Evolutionary conservation across 2,888 invertebrate species (phyloP), one percentile per base, ranked within the genome.

Genomic region (Catocala fraxini): DNA sequence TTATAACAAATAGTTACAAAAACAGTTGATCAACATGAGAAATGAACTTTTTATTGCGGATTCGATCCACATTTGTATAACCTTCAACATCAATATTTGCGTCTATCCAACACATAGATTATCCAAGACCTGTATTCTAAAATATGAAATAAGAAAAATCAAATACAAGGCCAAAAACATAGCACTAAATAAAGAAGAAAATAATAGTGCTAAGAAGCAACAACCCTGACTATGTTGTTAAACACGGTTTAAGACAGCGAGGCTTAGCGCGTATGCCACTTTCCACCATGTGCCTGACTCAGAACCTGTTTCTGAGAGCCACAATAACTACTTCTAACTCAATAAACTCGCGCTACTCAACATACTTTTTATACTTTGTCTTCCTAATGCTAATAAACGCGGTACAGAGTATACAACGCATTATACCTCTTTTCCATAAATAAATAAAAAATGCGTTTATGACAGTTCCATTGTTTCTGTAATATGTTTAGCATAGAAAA

Each of bases 211-310:
- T 46, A 43, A 10, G 15, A 4, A 11, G 39, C 10, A 34, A 12
- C 46, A 52, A 13, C 15, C 48, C 43, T 68, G 25, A 49, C 45
- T 63, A 59, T 60, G 63, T 59, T 65, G 65, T 66, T 56, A 51
- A 69, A 71, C 59, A 62, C 59, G 65, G 45, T 54, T 59, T 51
- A 54, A 42, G 56, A 63, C 59, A 51, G 61, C 70, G 59, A 35
- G n/a, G 54, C 66, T 71, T 77, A 77, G 77, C 77, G 79, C 80
- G 77, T 77, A 63, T 67, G 79, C 84, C 82, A 86, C 89, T 89
- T 89, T 89, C 88, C 87, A 88, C 86, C 86, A 88, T 86, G 81
- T 85, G 88, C 79, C 79, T 72, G 80, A 51, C 46, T 53, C 54
- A 56, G 81, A 89, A 90, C 90, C 86, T 75, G 89, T 89, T 85